Evolutionary conservation across 2,888 invertebrate species (phyloP), one percentile per base, ranked within the genome.

Genomic region (Papilio protenor): DNA sequence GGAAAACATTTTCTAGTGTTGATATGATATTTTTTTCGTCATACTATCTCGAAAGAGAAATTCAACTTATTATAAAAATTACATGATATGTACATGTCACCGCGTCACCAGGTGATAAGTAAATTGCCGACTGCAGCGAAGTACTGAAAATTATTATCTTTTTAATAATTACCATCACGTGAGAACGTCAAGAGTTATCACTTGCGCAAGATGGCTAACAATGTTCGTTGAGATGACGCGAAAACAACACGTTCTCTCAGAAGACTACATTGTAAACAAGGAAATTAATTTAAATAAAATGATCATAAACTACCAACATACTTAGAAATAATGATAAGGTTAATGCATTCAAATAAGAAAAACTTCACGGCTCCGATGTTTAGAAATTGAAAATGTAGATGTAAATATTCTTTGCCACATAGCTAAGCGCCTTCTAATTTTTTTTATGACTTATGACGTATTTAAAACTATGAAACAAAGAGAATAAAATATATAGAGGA

Each of bases 171-270:
- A n/a, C 33, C 61, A 61, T 16, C 40, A 47, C 52, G 72, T 18
- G 16, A 61, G 12, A 70, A 57, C 47, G 47, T 59, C 57, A 69
- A 16, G 33, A 61, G 61, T 49, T 33, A 61, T 11, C n/a, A 23
- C 27, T 76, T 72, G 71, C 49, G 71, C 76, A 72, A 55, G 55
- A 45, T 57, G 55, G 40, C 45, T 27, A 23, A 57, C 70, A 75
- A 14, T 16, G 40, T 76, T 69, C 10, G 16, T 12, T 52, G 55
- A 45, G 55, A 45, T 69, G 16, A 23, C 55, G 21, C 47, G 23
- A 23, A 59, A 21, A 23, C 14, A 23, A 23, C 23, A 23, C 59
- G 21, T 11, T 6, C 5, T 57, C 57, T 57, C 57, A 18, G 57
- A 6, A 23, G 23, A 23, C 21, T 11, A 23, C 23, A 23, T 59